Conservation (phyloP, 2,113 vertebrate species). For the Echinops telfairi region DNA sequence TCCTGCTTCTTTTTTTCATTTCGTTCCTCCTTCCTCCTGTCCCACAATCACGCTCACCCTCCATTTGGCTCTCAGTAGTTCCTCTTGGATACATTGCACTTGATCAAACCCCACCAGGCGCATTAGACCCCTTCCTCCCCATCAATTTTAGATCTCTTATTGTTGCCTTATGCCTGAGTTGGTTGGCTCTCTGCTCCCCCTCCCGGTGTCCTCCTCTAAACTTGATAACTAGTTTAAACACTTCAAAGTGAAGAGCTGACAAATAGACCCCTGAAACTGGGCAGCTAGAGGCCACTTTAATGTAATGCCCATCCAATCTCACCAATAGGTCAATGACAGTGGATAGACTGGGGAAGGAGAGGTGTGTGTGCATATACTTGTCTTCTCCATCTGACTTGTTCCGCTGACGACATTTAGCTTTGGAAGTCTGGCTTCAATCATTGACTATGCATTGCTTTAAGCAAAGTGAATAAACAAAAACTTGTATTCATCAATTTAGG, state of each 20-base stretch:
- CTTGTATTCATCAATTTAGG: conserved; percentile 32
- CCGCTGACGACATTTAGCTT: background rate
- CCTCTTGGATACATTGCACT: no score
- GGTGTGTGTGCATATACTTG: no score
- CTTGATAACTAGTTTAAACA: background rate
- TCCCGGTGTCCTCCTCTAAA: background rate
- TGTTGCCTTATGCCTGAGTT: no score
- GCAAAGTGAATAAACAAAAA: conserved; percentile 29
- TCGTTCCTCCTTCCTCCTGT: no score
- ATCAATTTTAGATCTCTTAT: no score
- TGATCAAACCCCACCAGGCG: no score
- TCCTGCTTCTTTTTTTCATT: no score
- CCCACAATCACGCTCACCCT: no score
- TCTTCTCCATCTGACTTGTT: background rate
- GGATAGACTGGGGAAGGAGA: background rate
- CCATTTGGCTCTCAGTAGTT: no score
- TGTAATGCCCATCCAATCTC: background rate
- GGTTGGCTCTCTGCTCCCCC: no score
- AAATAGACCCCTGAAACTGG: background rate
- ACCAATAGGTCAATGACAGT: background rate
- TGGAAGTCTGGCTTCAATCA: background rate
- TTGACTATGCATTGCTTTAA: conserved; percentile 24
- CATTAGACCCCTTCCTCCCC: no score
- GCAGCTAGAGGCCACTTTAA: background rate
- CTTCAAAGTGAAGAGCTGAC: background rate